These are phyloP conservation scores for Limenitis camilla DNA, from an alignment of 2,888 invertebrate species.

Conservation along the genomic window DNA sequence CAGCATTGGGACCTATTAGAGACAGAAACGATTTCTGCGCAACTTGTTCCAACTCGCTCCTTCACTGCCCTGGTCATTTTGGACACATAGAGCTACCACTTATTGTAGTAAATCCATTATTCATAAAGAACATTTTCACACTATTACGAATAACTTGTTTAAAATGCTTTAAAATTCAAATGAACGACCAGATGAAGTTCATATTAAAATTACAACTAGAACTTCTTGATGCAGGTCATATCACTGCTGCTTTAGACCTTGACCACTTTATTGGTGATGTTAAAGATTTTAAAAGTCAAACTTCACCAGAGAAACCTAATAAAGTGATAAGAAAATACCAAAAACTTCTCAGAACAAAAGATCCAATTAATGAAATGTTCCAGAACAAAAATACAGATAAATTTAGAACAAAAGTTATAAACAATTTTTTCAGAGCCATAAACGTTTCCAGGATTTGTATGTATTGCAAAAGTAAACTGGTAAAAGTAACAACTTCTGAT, in stretches of 20 bases:
- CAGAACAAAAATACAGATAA: constrained; percentile 68
- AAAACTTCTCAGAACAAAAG: constrained; percentile 47
- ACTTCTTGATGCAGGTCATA: constrained; percentile 82
- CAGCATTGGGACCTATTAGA: constrained; percentile 80
- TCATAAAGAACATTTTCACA: constrained; percentile 81
- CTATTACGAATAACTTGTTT: constrained; percentile 82
- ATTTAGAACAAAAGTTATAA: constrained; percentile 59
- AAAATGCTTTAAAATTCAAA: constrained; percentile 80
- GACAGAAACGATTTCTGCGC: constrained; percentile 81
- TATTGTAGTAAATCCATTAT: constrained; percentile 92
- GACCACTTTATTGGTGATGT: constrained; percentile 59
- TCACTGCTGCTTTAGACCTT: constrained; percentile 82
- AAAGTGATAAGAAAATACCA: constrained; percentile 58
- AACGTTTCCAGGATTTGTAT: constrained; percentile 67
- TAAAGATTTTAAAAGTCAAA: constrained; percentile 45
- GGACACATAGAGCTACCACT: constrained; percentile 94
- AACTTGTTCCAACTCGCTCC: constrained; percentile 82
- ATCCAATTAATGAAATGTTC: constrained; percentile 46
- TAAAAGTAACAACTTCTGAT: constrained; percentile 74
- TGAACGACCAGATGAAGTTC: constrained; percentile 63
- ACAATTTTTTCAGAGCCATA: constrained; percentile 59
- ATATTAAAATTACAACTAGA: constrained; percentile 80
- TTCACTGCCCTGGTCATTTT: constrained; percentile 92
- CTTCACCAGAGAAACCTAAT: constrained; percentile 59
- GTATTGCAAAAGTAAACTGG: constrained; percentile 66